These are phyloP conservation scores for Corydoras sp. DNA, from an alignment of 2,113 vertebrate species.

Conservation along the genomic window DNA sequence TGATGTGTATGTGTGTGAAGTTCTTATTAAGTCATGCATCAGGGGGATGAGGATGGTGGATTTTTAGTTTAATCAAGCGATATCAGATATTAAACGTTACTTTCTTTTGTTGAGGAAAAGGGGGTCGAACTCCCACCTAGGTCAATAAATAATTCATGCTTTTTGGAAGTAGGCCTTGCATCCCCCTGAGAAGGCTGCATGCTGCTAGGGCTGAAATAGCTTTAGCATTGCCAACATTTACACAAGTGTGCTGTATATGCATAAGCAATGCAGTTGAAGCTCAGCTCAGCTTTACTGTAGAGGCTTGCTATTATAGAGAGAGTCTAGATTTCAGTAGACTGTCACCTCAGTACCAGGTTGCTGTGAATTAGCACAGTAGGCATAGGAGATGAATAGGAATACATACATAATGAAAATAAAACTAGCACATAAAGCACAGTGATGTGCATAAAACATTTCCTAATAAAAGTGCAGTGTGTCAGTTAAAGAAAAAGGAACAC, in stretches of 20 bases:
- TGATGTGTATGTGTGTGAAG: constrained; percentile 16
- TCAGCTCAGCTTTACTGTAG: constrained; percentile 75
- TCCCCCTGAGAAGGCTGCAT: constrained; percentile 80
- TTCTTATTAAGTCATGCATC: constrained; percentile 25
- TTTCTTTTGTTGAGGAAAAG: constrained; percentile 69
- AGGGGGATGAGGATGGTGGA: constrained; percentile 23
- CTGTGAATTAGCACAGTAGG: constrained; percentile 25
- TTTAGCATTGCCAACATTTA: constrained; percentile 82
- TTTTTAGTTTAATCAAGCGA: constrained; percentile 36
- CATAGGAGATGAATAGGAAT: constrained; percentile 25
- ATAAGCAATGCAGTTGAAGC: constrained; percentile 83
- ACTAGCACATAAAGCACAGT: neutral
- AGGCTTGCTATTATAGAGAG: constrained; percentile 58
- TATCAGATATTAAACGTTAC: constrained; percentile 42
- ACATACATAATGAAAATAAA: constrained; percentile 6
- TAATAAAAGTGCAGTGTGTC: neutral
- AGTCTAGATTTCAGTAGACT: constrained; percentile 9
- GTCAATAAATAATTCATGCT: constrained; percentile 88
- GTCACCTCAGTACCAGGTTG: constrained; percentile 18
- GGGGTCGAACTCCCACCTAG: constrained; percentile 80
- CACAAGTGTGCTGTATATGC: constrained; percentile 78
- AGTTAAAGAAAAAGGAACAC: constrained; percentile 8
- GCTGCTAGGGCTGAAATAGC: constrained; percentile 88
- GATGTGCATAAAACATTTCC: neutral
- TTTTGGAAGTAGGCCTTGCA: constrained; percentile 81